phyloP scores from a whole-genome alignment of 2,888 invertebrate species.

The Cryptophagus acutangulus region DNA sequence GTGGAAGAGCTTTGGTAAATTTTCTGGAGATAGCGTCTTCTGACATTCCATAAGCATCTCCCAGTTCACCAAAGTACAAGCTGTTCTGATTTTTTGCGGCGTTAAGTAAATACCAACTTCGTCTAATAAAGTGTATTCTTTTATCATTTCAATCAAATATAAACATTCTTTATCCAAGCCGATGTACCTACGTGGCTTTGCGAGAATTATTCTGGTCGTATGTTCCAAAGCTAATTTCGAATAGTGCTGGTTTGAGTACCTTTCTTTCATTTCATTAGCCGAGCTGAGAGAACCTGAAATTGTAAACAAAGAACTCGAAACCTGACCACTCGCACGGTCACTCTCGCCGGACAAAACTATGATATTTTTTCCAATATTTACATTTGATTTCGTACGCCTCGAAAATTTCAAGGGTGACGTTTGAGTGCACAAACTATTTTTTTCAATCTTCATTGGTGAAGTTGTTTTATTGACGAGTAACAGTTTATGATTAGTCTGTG shows the following conservation, averaged over 20 bases:
- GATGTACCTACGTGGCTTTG: neutral
- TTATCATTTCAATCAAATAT: neutral
- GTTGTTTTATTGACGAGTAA: constrained; percentile 1
- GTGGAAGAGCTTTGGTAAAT: neutral
- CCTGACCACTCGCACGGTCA: too few relatives aligned
- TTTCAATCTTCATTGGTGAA: neutral
- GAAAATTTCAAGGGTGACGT: too few relatives aligned
- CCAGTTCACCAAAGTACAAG: neutral
- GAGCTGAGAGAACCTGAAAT: too few relatives aligned
- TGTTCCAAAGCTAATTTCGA: constrained; percentile 1
- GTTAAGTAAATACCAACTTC: constrained; percentile 1
- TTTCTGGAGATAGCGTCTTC: neutral
- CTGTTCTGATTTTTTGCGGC: neutral
- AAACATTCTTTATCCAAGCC: constrained; percentile 1
- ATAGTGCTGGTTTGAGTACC: neutral
- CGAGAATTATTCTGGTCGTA: neutral
- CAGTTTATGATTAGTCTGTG: neutral
- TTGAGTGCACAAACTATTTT: too few relatives aligned
- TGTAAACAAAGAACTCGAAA: too few relatives aligned
- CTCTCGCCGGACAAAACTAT: too few relatives aligned
- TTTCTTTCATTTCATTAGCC: too few relatives aligned
- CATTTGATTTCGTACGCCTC: too few relatives aligned
- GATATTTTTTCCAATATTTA: too few relatives aligned
- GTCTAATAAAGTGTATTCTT: constrained; percentile 1
- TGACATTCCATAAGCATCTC: neutral